Evolutionary conservation across 2,113 vertebrate genomes (phyloP), one percentile per base, ranked within the genome.

Genomic region (Hippocampus barbouri): DNA sequence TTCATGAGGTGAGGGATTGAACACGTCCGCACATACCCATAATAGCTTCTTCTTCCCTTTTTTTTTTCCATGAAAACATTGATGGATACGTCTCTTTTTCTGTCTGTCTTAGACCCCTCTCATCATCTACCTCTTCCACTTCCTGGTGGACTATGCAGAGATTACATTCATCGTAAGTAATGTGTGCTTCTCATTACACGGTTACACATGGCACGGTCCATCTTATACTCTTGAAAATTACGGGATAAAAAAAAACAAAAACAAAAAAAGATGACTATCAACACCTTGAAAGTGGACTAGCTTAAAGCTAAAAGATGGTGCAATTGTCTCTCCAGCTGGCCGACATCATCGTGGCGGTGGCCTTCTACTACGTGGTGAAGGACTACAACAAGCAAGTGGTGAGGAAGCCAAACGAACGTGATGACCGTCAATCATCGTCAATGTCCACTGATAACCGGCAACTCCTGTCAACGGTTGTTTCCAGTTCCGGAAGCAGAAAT

Each of bases 111-210:
- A 99, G 97, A 99, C 97, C 23, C 97, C 97, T 0, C 91, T 99
- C 83, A 93, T 95, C 82, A 95, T 99, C 84, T 99, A 99, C 89
- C 91, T 97, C 80, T 99, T 99, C 84, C 97, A 99, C 90, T 99
- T 99, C 84, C 69, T 98, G 80, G 92, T 97, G 83, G 97, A 99
- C 79, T 98, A 98, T 59, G 94, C 95, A 68, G 97, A 99, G 73
- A 86, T 99, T 70, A 97, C 97, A 20, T 99, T 98, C 80, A 96
- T 98, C 93, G 97, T 99, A 86, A 96, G 96, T 89, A 45, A 10
- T 8, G 6, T 14, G 5, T 8, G 41, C n/a, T 14, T 16, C 23
- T 23, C 25, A 2, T 43, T 3, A 23, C 11, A 25, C 62, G 0
- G 9, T 40, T 64, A 15, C 10, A 43, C 1, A 15, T 6, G 47